A percentile compares a stretch with the other conserved stretches of the same genome.
Conservation (phyloP, 2,797 vertebrate species). For the Thamnophis elegans region DNA sequence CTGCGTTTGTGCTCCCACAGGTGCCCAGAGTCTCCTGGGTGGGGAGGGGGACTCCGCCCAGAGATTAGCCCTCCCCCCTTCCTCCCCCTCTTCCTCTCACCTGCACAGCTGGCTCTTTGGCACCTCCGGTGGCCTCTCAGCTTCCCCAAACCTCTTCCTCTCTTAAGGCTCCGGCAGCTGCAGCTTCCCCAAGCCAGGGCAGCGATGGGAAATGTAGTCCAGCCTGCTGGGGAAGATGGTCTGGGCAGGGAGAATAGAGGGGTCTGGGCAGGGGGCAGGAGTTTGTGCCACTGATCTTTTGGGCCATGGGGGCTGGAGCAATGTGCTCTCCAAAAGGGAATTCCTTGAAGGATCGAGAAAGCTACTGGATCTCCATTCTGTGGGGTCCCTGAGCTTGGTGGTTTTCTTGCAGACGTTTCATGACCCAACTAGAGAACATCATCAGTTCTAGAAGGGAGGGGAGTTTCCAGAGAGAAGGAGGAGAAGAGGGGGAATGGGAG, state of each 20-base stretch:
- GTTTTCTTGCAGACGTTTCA: too few relatives aligned
- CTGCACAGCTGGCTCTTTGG: neutral
- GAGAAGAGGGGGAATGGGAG: too few relatives aligned
- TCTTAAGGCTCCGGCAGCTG: fast-evolving
- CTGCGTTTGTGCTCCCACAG: fast-evolving
- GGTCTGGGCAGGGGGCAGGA: neutral
- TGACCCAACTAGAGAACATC: too few relatives aligned
- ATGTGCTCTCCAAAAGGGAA: neutral
- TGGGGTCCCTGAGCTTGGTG: too few relatives aligned
- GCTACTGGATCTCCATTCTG: neutral
- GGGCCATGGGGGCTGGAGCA: fast-evolving
- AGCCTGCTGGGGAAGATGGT: neutral
- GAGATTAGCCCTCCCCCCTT: neutral
- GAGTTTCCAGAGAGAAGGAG: too few relatives aligned
- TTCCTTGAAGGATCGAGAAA: neutral
- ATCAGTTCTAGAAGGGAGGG: too few relatives aligned
- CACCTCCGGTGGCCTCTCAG: neutral
- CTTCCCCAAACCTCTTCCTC: neutral
- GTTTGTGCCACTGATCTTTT: neutral
- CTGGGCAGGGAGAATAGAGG: neutral
- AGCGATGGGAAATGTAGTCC: neutral
- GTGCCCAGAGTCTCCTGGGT: neutral
- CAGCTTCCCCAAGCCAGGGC: neutral
- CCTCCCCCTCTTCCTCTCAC: neutral
- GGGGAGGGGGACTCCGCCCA: neutral